Percentiles rank a stretch among this genome's conserved stretches.
These are phyloP conservation scores for Aleadryas rufinucha DNA, from an alignment of 2,113 vertebrate genomes.

Conservation along the genomic window DNA sequence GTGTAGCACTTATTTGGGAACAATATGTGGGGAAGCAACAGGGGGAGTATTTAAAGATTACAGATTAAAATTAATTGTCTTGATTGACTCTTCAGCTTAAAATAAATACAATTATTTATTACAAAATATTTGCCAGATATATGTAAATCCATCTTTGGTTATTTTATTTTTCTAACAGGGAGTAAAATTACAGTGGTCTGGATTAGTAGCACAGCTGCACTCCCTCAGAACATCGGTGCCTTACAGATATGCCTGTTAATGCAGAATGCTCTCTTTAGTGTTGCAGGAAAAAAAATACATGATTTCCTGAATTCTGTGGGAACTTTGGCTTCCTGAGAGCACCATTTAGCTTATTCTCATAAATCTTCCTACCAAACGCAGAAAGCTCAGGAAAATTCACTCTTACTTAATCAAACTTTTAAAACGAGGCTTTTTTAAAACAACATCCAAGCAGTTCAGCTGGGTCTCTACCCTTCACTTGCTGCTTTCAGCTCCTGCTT, in stretches of 20 bases:
- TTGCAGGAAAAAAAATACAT: conserved; percentile 12
- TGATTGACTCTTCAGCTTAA: not conserved
- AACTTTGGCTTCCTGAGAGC: conserved; percentile 61
- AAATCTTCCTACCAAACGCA: conserved; percentile 62
- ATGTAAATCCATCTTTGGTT: not conserved
- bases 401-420: conserved; percentile 48
- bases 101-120: not conserved
- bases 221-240: conserved; percentile 52
- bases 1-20: not conserved
- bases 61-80: not conserved
- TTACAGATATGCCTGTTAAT: conserved; percentile 54
- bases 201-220: conserved; percentile 48
- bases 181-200: conserved; percentile 29
- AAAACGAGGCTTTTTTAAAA: not conserved
- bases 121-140: not conserved
- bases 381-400: conserved; percentile 37
- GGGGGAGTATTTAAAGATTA: not conserved
- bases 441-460: not conserved
- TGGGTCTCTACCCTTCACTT: not conserved
- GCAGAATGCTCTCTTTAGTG: conserved; percentile 38
- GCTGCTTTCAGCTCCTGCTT: not conserved
- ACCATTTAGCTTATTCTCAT: conserved; percentile 49
- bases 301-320: conserved; percentile 66
- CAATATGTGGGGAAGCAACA: not conserved
- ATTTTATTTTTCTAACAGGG: not conserved